Conservation (phyloP, 2,888 invertebrate genomes). For the Dicyrtomina minuta region DNA sequence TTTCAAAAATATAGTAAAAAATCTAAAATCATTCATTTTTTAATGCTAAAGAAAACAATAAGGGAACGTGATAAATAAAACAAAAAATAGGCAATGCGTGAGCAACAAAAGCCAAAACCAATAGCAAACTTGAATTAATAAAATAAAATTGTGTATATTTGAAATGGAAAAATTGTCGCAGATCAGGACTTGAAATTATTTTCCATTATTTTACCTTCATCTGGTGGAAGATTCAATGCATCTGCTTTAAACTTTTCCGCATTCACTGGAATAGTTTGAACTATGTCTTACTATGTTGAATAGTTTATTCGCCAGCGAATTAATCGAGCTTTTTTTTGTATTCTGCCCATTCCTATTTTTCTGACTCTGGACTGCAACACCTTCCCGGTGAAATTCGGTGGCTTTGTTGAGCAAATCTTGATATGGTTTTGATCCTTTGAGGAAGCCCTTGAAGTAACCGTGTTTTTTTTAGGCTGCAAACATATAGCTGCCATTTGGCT, state of each 20-base stretch:
- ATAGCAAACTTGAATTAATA: too few species aligned
- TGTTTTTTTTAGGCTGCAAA: constrained; percentile 70
- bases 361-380: background rate
- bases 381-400: constrained; percentile 66
- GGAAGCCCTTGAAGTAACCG: constrained; percentile 72
- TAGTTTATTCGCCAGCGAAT: constrained; percentile 15
- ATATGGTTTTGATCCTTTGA: constrained; percentile 80
- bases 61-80: too few species aligned
- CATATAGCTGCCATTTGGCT: constrained; percentile 68
- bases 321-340: constrained; percentile 1
- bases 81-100: too few species aligned
- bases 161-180: too few species aligned
- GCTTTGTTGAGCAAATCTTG: constrained; percentile 71
- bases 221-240: constrained; percentile 57
- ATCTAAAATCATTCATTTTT: too few species aligned
- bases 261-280: constrained; percentile 57
- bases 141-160: too few species aligned
- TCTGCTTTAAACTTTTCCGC: constrained; percentile 62
- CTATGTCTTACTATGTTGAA: too few species aligned
- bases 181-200: too few species aligned
- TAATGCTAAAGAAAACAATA: too few species aligned
- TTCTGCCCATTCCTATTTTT: background rate
- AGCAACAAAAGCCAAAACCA: too few species aligned
- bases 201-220: constrained; percentile 57
- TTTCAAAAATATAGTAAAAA: too few species aligned